phyloP scores from a whole-genome alignment of 2,888 invertebrate species.

The Coleophora deauratella region DNA sequence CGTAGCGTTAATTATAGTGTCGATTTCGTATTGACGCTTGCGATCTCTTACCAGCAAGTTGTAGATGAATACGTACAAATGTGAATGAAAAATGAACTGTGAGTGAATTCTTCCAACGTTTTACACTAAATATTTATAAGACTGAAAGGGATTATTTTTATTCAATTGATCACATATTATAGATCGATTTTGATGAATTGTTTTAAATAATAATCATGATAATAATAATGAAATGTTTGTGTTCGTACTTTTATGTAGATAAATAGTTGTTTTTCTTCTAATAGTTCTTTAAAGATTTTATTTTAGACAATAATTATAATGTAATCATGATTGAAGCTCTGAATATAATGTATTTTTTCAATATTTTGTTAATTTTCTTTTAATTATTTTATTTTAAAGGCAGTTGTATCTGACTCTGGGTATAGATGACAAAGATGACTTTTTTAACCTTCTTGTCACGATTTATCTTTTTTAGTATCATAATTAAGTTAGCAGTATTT shows the following conservation, averaged over 20 bases:
- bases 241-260: constrained; percentile 29
- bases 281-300: too few relatives aligned
- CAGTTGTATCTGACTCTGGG: too few relatives aligned
- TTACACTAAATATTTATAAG: constrained; percentile 29
- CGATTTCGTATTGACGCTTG: neutral
- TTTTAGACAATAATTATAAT: too few relatives aligned
- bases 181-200: constrained; percentile 7
- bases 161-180: constrained; percentile 19
- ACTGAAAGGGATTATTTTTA: constrained; percentile 35
- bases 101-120: constrained; percentile 28
- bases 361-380: too few relatives aligned
- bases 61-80: constrained; percentile 46
- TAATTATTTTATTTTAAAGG: too few relatives aligned
- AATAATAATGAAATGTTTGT: constrained; percentile 27
- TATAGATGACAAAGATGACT: too few relatives aligned
- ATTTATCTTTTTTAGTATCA: too few relatives aligned
- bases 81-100: constrained; percentile 20
- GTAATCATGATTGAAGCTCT: too few relatives aligned
- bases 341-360: too few relatives aligned
- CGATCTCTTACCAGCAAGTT: constrained; percentile 13
- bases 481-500: too few relatives aligned
- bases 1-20: neutral
- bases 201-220: constrained; percentile 10
- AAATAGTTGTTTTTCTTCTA: constrained; percentile 18
- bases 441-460: constrained; percentile 1